These are phyloP conservation scores for Nesospiza acunhae DNA, from an alignment of 2,113 vertebrate genomes.

Conservation along the genomic window DNA sequence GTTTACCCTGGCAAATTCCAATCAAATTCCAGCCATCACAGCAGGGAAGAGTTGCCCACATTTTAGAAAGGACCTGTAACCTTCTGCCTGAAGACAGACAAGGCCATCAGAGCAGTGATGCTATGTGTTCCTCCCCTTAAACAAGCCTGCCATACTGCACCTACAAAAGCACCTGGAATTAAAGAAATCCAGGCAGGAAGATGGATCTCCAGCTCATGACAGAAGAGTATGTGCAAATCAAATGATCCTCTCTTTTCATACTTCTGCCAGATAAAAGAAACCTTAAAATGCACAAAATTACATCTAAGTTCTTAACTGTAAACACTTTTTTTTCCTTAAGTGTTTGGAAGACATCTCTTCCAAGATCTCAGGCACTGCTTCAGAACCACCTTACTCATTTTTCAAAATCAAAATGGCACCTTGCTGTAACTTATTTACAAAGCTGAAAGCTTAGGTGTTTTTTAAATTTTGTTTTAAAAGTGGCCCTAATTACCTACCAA, in stretches of 20 bases:
- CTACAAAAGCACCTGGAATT: neutral
- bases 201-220: neutral
- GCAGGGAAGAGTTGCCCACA: neutral
- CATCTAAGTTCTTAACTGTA: neutral
- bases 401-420: neutral
- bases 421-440: neutral
- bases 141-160: neutral
- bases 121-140: neutral
- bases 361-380: neutral
- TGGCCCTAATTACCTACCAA: neutral
- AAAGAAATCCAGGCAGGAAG: neutral
- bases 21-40: neutral
- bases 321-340: neutral
- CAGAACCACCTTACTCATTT: neutral
- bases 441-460: neutral
- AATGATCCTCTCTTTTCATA: neutral
- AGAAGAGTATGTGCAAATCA: neutral
- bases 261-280: neutral
- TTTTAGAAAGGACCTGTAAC: neutral
- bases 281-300: neutral
- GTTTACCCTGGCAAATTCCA: neutral
- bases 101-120: neutral
- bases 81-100: neutral
- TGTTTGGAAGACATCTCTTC: neutral
- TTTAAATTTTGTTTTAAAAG: neutral